These are phyloP conservation scores for Lagopus muta DNA, from an alignment of 2,113 vertebrate genomes.

Conservation along the genomic window DNA sequence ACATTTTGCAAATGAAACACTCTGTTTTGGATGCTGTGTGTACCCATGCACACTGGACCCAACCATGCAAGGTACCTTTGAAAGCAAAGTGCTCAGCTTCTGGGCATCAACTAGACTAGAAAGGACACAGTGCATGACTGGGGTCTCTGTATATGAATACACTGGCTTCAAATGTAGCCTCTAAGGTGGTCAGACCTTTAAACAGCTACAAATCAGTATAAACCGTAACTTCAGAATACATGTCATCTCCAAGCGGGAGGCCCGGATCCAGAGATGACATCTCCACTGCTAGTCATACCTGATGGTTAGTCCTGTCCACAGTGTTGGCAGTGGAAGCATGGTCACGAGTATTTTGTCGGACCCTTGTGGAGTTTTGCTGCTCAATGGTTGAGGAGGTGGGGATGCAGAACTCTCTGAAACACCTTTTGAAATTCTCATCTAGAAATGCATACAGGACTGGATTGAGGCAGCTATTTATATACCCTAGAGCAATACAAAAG, in stretches of 20 bases:
- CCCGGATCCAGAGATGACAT: conserved; percentile 85
- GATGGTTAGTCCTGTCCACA: conserved; percentile 92
- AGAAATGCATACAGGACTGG: conserved; percentile 98
- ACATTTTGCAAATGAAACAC: neutral
- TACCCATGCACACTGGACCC: neutral
- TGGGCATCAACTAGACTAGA: neutral
- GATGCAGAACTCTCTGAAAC: conserved; percentile 98
- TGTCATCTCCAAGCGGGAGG: conserved; percentile 77
- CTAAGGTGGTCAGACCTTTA: neutral
- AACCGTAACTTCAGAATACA: conserved; percentile 85
- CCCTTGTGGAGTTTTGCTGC: conserved; percentile 91
- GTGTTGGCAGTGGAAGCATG: conserved; percentile 90
- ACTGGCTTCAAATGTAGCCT: neutral
- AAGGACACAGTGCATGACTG: neutral
- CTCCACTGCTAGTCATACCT: conserved; percentile 96
- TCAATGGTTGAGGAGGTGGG: conserved; percentile 89
- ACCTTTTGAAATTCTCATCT: conserved; percentile 99
- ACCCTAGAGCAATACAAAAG: conserved; percentile 97
- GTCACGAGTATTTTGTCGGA: conserved; percentile 87
- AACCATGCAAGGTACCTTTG: neutral
- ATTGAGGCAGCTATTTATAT: conserved; percentile 99
- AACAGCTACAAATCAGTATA: conserved; percentile 77
- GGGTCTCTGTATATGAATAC: neutral
- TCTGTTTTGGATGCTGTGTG: neutral
- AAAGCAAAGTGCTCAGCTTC: neutral